Evolutionary conservation across 1,140 invertebrate genomes (phyloP).

Genomic region (Pseudomyrmex gracilis): DNA sequence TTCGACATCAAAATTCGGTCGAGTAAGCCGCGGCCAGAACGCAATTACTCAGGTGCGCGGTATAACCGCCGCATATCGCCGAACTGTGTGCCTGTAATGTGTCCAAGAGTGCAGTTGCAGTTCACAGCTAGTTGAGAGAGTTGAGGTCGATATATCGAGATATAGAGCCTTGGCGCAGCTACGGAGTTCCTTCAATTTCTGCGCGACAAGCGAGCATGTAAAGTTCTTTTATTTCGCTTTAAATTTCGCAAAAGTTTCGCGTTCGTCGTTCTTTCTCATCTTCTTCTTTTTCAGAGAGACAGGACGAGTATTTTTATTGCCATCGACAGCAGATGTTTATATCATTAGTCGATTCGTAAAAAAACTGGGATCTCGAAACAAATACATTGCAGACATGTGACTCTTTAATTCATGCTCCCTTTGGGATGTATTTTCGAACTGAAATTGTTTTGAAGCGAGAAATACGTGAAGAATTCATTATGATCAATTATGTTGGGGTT

Average conservation of each 20-base stretch:
- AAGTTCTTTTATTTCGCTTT: conserved; percentile 7
- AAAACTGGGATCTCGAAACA: background rate
- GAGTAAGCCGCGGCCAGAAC: conserved; percentile 59
- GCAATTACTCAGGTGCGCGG: conserved; percentile 74
- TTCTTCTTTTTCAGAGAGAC: background rate
- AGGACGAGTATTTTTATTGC: background rate
- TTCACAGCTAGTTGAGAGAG: conserved; percentile 18
- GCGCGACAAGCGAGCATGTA: background rate
- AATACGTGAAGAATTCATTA: conserved; percentile 10
- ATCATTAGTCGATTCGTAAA: background rate
- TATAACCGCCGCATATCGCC: conserved; percentile 41
- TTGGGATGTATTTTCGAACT: background rate
- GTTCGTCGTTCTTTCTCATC: background rate
- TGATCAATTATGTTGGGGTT: conserved; percentile 7
- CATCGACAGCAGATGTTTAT: background rate
- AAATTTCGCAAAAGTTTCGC: background rate
- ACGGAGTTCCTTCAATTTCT: conserved; percentile 23
- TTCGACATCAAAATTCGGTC: conserved; percentile 70
- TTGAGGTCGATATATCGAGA: conserved; percentile 14
- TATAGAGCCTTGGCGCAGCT: background rate
- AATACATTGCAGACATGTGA: background rate
- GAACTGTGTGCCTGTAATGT: conserved; percentile 44
- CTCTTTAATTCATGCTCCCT: background rate
- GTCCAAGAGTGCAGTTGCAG: conserved; percentile 36
- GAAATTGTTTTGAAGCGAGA: background rate